Evolutionary conservation across 2,113 vertebrate genomes (phyloP).

Genomic region (Oceanites oceanicus): DNA sequence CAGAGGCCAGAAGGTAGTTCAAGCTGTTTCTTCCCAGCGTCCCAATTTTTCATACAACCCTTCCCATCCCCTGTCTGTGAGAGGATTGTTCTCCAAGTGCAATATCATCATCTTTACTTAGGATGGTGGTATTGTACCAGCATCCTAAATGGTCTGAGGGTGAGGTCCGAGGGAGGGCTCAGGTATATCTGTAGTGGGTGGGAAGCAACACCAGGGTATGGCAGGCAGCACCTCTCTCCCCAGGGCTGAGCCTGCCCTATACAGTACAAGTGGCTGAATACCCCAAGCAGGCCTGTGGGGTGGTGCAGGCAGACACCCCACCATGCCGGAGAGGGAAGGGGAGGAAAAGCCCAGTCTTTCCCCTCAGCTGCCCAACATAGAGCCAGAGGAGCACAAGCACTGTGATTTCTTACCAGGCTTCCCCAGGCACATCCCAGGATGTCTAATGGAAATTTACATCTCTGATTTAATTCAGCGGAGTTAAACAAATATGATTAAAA

Average conservation of each 20-base stretch:
- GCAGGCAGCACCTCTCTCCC: background rate
- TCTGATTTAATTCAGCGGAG: background rate
- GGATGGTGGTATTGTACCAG: background rate
- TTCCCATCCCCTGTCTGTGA: background rate
- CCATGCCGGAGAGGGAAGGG: background rate
- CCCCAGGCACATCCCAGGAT: background rate
- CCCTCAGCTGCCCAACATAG: rapidly evolving
- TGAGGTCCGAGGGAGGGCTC: background rate
- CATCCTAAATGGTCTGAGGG: background rate
- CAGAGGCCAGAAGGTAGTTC: background rate
- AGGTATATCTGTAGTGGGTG: background rate
- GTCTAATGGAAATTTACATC: background rate
- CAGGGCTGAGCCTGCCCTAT: background rate
- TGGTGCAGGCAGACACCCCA: background rate
- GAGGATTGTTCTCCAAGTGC: background rate
- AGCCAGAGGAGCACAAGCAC: background rate
- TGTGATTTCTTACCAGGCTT: background rate
- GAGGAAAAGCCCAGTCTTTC: background rate
- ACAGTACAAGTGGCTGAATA: background rate
- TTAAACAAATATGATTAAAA: background rate
- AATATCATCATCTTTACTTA: background rate
- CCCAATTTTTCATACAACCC: background rate
- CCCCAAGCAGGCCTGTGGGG: background rate
- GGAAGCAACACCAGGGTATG: background rate
- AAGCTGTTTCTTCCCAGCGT: background rate